Evolutionary conservation across 2,888 invertebrate species (phyloP), one percentile per base, ranked within the genome.

Genomic region (Mamestra brassicae): DNA sequence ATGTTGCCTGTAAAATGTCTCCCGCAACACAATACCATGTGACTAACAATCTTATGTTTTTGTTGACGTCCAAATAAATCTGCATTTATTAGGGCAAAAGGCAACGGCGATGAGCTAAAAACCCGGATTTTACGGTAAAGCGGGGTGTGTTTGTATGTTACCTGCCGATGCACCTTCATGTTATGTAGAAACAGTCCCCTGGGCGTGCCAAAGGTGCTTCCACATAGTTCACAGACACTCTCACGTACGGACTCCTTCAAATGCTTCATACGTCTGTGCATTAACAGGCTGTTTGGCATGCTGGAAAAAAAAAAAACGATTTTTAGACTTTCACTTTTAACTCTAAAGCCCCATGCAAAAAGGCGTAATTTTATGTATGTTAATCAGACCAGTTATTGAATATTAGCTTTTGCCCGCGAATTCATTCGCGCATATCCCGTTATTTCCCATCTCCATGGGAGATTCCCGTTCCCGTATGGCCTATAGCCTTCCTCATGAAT

Each of bases 241-340:
- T 89, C 89, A 0, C 86, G 60, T 4, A 78, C 71, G 0, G 76
- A 78, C 55, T 74, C 84, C 42, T 83, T 84, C 45, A 83, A 54
- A 45, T 91, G 91, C 55, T 90, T 90, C 54, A 82, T 64, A 0
- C 89, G 87, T 69, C 77, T 87, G 72, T 91, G 91, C 90, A 89
- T 89, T 4, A 87, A 61, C 8, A 91, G 74, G 55, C 88, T 90
- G 75, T 91, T 89, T 4, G 88, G 89, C 90, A 90, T 89, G 45
- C 91, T 91, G 85, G 6, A 81, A 79, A 55, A 38, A 38, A 4
- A 38, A 6, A 26, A 26, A 1, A 26, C 26, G 26, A 26, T 26
- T 26, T 26, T 26, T 26, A 26, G 26, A 26, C 26, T 26, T 26
- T 26, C 26, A n/a, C n/a, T n/a, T n/a, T n/a, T n/a, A n/a, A n/a